phyloP scores from a whole-genome alignment of 2,113 vertebrate species.

The Physeter macrocephalus region DNA sequence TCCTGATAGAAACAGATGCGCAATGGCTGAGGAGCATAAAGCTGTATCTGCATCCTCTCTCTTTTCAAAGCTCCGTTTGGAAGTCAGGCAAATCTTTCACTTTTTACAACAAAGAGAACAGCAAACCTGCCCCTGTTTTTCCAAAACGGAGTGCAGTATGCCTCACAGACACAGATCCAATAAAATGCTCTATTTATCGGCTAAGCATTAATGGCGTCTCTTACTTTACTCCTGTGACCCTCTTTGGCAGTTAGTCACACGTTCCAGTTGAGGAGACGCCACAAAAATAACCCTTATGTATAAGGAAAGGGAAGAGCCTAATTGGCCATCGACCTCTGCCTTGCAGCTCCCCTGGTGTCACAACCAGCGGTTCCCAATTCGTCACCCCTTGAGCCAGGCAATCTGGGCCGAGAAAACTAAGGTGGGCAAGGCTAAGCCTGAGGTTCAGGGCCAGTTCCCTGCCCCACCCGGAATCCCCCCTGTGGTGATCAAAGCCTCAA shows the following conservation, averaged over 20 bases:
- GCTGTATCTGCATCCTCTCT: not conserved
- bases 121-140: conserved; percentile 30
- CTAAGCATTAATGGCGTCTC: conserved; percentile 49
- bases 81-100: not conserved
- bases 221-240: conserved; percentile 59
- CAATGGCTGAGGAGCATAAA: not conserved
- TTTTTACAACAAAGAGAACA: conserved; percentile 2
- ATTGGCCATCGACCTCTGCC: conserved; percentile 45
- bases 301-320: conserved; percentile 34
- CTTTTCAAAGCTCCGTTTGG: not conserved
- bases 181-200: conserved; percentile 68
- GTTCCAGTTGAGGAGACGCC: conserved; percentile 47
- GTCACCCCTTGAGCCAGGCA: not conserved
- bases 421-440: not conserved
- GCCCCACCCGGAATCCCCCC: not conserved
- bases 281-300: conserved; percentile 53
- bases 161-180: conserved; percentile 50
- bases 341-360: not conserved
- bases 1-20: not conserved
- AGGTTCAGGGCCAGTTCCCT: not conserved
- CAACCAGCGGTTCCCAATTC: not conserved
- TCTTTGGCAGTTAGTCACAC: conserved; percentile 63
- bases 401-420: not conserved
- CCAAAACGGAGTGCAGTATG: not conserved
- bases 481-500: not conserved